Conservation (phyloP, 2,797 vertebrate species). For the Hylomyscus alleni region DNA sequence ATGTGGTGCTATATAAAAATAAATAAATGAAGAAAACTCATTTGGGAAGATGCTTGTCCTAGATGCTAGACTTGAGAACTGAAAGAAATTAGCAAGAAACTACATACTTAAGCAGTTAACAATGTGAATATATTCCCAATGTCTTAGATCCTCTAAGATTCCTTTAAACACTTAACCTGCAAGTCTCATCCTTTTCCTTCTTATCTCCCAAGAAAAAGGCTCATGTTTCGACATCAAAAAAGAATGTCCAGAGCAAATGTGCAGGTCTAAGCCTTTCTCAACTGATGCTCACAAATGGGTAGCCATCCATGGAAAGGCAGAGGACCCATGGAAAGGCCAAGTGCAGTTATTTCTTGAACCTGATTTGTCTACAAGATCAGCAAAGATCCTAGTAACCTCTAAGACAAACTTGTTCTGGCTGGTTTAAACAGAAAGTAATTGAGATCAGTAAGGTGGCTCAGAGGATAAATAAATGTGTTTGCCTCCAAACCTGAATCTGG, state of each 20-base stretch:
- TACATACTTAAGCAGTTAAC: neutral
- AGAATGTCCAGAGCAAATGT: neutral
- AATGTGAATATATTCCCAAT: neutral
- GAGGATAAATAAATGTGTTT: neutral
- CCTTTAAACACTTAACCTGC: neutral
- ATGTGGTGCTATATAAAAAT: neutral
- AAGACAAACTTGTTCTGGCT: neutral
- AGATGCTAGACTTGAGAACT: neutral
- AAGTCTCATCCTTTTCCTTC: neutral
- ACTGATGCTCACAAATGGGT: neutral
- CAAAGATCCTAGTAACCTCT: neutral
- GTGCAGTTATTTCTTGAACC: neutral
- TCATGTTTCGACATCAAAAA: neutral
- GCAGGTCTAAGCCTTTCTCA: neutral
- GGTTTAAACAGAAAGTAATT: neutral
- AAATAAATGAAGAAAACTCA: neutral
- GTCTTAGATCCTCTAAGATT: neutral
- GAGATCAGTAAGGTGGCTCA: neutral
- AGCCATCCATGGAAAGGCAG: neutral
- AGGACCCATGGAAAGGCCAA: neutral
- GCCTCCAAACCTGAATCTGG: neutral
- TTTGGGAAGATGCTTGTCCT: neutral
- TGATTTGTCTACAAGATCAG: neutral
- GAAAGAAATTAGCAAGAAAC: neutral
- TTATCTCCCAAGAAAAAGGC: neutral